These are phyloP conservation scores for Lottia scabra DNA, from an alignment of 2,888 invertebrate species.

Conservation along the genomic window DNA sequence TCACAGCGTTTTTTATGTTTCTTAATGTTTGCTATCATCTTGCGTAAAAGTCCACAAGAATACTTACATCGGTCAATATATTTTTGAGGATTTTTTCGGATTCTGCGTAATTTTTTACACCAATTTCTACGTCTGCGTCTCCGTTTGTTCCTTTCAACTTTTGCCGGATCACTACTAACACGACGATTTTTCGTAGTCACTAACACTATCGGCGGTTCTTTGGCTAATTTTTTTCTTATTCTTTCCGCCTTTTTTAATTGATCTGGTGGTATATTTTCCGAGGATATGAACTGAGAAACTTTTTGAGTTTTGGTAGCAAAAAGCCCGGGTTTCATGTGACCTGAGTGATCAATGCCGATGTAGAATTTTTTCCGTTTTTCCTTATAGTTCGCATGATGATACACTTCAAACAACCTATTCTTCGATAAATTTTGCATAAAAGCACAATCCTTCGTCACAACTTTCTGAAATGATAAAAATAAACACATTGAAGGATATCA, in stretches of 20 bases:
- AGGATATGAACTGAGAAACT: constrained; percentile 31
- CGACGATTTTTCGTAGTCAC: background rate
- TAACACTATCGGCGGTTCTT: constrained; percentile 1
- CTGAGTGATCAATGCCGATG: constrained; percentile 38
- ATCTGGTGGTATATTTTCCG: background rate
- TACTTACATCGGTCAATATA: constrained; percentile 20
- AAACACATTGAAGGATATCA: background rate
- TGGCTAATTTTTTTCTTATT: background rate
- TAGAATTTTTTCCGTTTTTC: constrained; percentile 31
- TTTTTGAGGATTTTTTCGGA: constrained; percentile 19
- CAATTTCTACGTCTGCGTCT: constrained; percentile 23
- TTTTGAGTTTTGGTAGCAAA: constrained; percentile 29
- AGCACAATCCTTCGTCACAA: constrained; percentile 24
- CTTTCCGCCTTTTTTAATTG: background rate
- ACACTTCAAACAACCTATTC: constrained; percentile 25
- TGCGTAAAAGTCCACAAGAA: constrained; percentile 19
- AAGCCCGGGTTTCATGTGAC: constrained; percentile 35
- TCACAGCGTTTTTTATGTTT: constrained; percentile 22
- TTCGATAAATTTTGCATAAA: constrained; percentile 20
- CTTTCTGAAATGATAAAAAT: constrained; percentile 17
- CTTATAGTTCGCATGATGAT: constrained; percentile 26
- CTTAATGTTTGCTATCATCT: constrained; percentile 18
- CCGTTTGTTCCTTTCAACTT: constrained; percentile 12
- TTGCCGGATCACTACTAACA: constrained; percentile 14
- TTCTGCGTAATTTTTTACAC: constrained; percentile 20